Conservation (phyloP, 1,140 invertebrate genomes). For the Lamellibrachia luymesi region DNA sequence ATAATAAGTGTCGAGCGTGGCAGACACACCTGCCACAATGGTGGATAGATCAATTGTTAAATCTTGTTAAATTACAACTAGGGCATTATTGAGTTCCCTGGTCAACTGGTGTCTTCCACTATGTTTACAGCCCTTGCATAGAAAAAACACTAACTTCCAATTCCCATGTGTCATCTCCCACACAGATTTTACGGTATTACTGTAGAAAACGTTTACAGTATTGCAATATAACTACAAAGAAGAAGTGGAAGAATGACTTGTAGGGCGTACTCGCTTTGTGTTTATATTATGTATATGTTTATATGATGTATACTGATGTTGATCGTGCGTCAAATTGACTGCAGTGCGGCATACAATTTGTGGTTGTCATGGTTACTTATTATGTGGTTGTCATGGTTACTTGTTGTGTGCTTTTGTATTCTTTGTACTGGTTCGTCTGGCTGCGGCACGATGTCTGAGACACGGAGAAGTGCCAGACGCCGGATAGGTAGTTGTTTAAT, state of each 20-base stretch:
- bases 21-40: too few relatives aligned
- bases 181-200: background rate
- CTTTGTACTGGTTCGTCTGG: background rate
- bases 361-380: conserved; percentile 1
- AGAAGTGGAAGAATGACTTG: background rate
- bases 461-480: background rate
- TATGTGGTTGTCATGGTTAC: conserved; percentile 4
- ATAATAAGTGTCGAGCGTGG: too few relatives aligned
- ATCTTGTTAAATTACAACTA: too few relatives aligned
- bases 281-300: background rate
- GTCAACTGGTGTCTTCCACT: too few relatives aligned
- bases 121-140: too few relatives aligned
- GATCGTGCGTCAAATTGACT: background rate
- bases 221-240: background rate
- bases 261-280: background rate
- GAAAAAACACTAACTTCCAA: too few relatives aligned
- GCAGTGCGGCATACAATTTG: background rate
- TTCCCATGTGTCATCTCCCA: background rate
- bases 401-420: background rate
- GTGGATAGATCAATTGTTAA: too few relatives aligned
- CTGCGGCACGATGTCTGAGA: background rate
- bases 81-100: too few relatives aligned
- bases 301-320: background rate
- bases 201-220: background rate
- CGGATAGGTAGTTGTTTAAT: background rate